phyloP scores from a whole-genome alignment of 2,888 invertebrate genomes.

The Idaea dimidiata region DNA sequence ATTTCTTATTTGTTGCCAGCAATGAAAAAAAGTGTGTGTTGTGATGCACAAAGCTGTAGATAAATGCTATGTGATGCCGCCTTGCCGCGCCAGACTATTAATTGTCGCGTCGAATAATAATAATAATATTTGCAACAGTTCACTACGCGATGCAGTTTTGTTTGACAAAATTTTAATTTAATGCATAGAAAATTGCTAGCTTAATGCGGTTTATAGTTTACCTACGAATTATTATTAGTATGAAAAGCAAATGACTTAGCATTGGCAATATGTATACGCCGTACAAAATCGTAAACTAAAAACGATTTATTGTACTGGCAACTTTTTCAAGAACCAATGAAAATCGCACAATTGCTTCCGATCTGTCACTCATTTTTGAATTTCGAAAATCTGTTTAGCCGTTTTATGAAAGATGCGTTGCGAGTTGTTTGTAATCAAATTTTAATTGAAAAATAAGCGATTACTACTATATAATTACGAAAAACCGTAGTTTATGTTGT shows the following conservation, averaged over 20 bases:
- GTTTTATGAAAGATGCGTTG: slow-evolving; percentile 29
- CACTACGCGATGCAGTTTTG: too few species aligned
- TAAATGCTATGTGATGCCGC: too few species aligned
- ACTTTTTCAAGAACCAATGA: neutral
- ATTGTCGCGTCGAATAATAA: too few species aligned
- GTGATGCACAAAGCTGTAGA: neutral
- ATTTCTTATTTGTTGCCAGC: neutral
- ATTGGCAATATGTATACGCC: too few species aligned
- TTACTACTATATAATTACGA: neutral
- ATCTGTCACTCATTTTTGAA: slow-evolving; percentile 30
- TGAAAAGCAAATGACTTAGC: too few species aligned
- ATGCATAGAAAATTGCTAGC: too few species aligned
- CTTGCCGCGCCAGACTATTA: too few species aligned
- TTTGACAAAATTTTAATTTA: too few species aligned
- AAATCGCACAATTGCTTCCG: neutral
- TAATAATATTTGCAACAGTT: too few species aligned
- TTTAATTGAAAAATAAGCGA: neutral
- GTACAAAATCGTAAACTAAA: too few species aligned
- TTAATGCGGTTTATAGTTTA: too few species aligned
- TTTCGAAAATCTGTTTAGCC: slow-evolving; percentile 44
- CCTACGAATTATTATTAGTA: too few species aligned
- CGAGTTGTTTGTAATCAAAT: slow-evolving; percentile 12
- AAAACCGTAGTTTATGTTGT: neutral
- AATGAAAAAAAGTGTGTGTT: neutral
- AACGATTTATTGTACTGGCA: neutral